Evolutionary conservation across 1,140 invertebrate species (phyloP), one percentile per base, ranked within the genome.

Genomic region (Hyles vespertilio): DNA sequence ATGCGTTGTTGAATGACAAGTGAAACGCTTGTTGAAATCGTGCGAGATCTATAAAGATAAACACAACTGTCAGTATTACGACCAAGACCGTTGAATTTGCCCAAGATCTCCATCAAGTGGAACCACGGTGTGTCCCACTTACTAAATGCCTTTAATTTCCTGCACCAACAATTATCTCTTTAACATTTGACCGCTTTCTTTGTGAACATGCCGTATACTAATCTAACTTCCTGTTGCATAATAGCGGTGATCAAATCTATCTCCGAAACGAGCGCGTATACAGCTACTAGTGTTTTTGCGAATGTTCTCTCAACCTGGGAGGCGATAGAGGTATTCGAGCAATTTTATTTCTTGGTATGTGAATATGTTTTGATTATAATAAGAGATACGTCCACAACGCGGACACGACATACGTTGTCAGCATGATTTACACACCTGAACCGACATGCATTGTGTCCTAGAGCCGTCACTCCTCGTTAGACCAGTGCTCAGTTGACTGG

Each of bases 111-210:
- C 59, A 61, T 70, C 65, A 72, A 69, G 58, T 59, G 64, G 45
- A 55, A 54, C 55, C 63, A 60, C 62, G 32, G 44, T 49, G 75
- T 72, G 83, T 58, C 77, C 83, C 60, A 88, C 73, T 84, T 87
- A 74, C 77, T 75, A 81, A 83, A 84, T 74, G 78, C 77, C 70
- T 80, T 77, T 86, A 88, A 88, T 88, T 87, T 88, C 84, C 82
- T 85, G 82, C 67, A 73, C 79, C 68, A 82, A 77, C 85, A 88
- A 87, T 88, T 88, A 88, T 85, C 84, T 87, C 73, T 70, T 86
- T 88, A 81, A 88, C 85, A 77, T 88, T 79, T 88, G 85, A 88
- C 84, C 85, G 81, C 81, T 88, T 85, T 88, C 82, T 84, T 75
- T 72, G 77, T 74, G 66, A 59, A 69, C 65, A 74, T 71, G 75